Conservation (phyloP, 2,888 invertebrate species). For the Diarsia brunnea region DNA sequence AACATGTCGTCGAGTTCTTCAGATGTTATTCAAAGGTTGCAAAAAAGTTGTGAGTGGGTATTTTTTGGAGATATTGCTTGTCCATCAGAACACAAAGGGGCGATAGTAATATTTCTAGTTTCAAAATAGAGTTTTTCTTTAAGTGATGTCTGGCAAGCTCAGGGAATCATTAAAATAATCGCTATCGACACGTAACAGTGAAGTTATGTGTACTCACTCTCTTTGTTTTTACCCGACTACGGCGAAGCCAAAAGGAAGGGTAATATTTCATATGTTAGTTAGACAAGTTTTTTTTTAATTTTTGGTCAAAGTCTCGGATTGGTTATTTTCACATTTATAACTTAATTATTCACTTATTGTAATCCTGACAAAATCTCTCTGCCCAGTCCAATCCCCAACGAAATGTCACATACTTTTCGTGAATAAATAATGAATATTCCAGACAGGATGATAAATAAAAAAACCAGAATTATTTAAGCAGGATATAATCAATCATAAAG, state of each 20-base stretch:
- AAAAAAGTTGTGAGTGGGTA: not conserved
- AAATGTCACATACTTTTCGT: no score
- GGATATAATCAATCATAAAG: slow-evolving; percentile 78
- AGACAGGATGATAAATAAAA: slow-evolving; percentile 32
- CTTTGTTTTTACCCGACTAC: no score
- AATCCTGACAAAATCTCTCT: not conserved
- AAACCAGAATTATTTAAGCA: slow-evolving; percentile 73
- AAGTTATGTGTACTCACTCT: not conserved
- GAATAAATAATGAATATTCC: not conserved
- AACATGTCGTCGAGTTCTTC: not conserved
- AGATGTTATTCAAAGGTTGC: not conserved
- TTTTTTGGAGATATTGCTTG: no score
- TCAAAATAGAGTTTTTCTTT: no score
- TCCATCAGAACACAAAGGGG: not conserved
- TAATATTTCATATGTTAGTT: not conserved
- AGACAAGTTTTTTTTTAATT: not conserved
- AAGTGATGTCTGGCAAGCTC: not conserved
- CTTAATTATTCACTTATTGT: not conserved
- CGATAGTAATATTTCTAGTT: not conserved
- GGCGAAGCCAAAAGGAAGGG: no score
- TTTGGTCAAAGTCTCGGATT: not conserved
- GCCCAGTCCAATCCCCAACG: not conserved
- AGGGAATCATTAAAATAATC: not conserved
- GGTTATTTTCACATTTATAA: not conserved
- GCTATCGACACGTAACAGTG: no score